phyloP scores from a whole-genome alignment of 2,797 vertebrate genomes.

The Karalla daura region DNA sequence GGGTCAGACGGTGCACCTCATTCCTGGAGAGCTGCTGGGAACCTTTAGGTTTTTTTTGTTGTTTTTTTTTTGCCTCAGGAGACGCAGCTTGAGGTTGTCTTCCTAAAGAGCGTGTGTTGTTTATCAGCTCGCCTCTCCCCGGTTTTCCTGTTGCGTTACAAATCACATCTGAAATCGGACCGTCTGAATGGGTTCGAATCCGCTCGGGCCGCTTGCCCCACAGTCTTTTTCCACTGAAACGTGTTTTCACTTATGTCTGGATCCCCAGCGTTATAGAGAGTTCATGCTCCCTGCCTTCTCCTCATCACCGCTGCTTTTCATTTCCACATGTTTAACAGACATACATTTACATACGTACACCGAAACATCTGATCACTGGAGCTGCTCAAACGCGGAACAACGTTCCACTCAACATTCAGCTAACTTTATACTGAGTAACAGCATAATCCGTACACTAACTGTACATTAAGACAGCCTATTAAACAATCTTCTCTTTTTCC shows the following conservation, averaged over 20 bases:
- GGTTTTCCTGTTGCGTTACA: slow-evolving; percentile 48
- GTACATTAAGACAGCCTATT: slow-evolving; percentile 41
- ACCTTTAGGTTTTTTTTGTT: slow-evolving; percentile 29
- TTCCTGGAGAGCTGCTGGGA: slow-evolving; percentile 8
- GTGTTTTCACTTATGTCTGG: slow-evolving; percentile 70
- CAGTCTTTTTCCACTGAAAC: slow-evolving; percentile 71
- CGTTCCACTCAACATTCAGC: neutral
- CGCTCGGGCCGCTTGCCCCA: slow-evolving; percentile 39
- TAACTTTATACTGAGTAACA: slow-evolving; percentile 16
- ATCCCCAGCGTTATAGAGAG: slow-evolving; percentile 45
- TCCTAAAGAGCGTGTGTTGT: slow-evolving; percentile 46
- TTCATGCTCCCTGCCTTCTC: slow-evolving; percentile 44
- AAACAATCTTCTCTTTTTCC: neutral
- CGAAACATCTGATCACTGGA: slow-evolving; percentile 20
- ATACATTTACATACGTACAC: slow-evolving; percentile 39
- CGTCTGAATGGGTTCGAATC: slow-evolving; percentile 64
- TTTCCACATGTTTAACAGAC: slow-evolving; percentile 36
- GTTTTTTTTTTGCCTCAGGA: too few species aligned
- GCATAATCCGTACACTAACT: neutral
- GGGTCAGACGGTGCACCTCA: slow-evolving; percentile 19
- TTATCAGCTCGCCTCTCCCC: slow-evolving; percentile 47
- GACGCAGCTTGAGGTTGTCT: slow-evolving; percentile 27
- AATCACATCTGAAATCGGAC: slow-evolving; percentile 58
- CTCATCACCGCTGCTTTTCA: slow-evolving; percentile 32
- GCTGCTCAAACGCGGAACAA: slow-evolving; percentile 3